Evolutionary conservation across 2,888 invertebrate genomes (phyloP).

Genomic region (Cremastinae sp.): DNA sequence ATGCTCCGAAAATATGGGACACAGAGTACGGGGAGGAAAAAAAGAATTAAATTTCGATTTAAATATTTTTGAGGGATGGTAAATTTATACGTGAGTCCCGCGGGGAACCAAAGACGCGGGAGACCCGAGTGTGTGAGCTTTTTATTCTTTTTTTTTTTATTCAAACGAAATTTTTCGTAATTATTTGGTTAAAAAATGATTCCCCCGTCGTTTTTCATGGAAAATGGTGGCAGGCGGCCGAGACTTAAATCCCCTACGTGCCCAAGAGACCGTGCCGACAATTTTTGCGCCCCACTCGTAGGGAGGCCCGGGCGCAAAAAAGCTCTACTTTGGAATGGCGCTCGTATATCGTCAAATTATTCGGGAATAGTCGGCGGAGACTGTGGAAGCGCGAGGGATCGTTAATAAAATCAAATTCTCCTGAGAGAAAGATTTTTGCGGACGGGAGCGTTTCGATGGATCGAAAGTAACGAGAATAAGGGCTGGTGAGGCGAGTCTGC

Average conservation of each 20-base stretch:
- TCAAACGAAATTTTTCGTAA: slow-evolving; percentile 9
- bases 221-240: neutral
- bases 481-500: neutral
- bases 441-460: slow-evolving; percentile 22
- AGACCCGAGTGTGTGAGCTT: too few relatives aligned
- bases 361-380: slow-evolving; percentile 23
- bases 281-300: slow-evolving; percentile 42
- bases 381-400: slow-evolving; percentile 8
- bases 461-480: slow-evolving; percentile 5
- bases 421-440: slow-evolving; percentile 14
- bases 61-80: too few relatives aligned
- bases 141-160: neutral
- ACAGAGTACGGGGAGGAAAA: too few relatives aligned
- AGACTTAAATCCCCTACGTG: slow-evolving; percentile 35
- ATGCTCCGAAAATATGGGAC: too few relatives aligned
- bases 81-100: too few relatives aligned
- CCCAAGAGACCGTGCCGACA: slow-evolving; percentile 35
- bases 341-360: slow-evolving; percentile 37
- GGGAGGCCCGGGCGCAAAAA: neutral
- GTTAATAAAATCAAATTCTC: slow-evolving; percentile 54
- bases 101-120: too few relatives aligned
- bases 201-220: slow-evolving; percentile 10
- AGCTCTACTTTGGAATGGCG: slow-evolving; percentile 22
- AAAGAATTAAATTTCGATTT: too few relatives aligned
- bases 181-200: neutral